Percentiles rank a stretch among this genome's conserved stretches.
phyloP scores from a whole-genome alignment of 2,888 invertebrate species.

The Tipula confusa region DNA sequence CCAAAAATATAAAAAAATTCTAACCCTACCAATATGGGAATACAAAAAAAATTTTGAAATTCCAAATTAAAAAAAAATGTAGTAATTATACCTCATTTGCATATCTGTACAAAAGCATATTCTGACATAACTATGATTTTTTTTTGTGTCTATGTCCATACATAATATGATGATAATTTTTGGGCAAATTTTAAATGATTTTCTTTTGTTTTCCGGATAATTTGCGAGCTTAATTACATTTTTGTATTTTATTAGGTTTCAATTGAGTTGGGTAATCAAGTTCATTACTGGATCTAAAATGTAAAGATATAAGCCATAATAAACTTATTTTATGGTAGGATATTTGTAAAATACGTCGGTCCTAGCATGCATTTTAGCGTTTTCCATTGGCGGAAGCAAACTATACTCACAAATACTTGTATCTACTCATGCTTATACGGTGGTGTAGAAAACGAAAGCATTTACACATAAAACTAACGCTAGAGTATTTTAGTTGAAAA shows the following conservation, averaged over 20 bases:
- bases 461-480: too few relatives aligned
- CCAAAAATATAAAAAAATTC: not conserved
- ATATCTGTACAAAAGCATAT: constrained; percentile 12
- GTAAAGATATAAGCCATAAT: not conserved
- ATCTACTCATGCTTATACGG: too few relatives aligned
- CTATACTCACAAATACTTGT: too few relatives aligned
- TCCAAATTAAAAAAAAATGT: not conserved
- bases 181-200: not conserved
- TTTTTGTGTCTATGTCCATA: too few relatives aligned
- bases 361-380: too few relatives aligned
- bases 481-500: too few relatives aligned
- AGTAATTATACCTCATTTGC: constrained; percentile 1
- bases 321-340: too few relatives aligned
- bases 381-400: too few relatives aligned
- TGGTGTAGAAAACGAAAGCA: too few relatives aligned
- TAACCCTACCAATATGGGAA: not conserved
- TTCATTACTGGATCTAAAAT: not conserved
- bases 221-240: not conserved
- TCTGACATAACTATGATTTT: not conserved
- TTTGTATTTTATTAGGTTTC: not conserved
- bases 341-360: too few relatives aligned
- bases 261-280: not conserved
- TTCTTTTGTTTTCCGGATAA: not conserved
- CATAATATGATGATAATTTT: not conserved
- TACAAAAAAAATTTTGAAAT: not conserved